Conservation (phyloP, 2,113 vertebrate species). For the Micronycteris hirsuta region DNA sequence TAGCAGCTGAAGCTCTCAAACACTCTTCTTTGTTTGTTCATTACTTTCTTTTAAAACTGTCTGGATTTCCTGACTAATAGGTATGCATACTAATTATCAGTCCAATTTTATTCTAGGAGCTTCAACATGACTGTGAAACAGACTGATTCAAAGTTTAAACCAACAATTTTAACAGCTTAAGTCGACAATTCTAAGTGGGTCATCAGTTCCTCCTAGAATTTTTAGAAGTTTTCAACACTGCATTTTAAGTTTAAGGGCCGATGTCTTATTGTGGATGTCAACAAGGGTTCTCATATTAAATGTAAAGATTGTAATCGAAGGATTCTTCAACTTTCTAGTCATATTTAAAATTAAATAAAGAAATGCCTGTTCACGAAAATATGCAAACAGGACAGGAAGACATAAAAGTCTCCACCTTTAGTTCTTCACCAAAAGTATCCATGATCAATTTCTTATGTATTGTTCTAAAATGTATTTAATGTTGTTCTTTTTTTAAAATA, state of each 20-base stretch:
- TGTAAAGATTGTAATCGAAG: neutral
- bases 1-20: constrained; percentile 24
- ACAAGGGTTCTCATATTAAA: neutral
- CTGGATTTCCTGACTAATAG: neutral
- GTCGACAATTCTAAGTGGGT: constrained; percentile 15
- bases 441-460: neutral
- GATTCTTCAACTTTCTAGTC: neutral
- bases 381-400: neutral
- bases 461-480: too few species aligned
- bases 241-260: neutral
- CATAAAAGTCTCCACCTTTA: neutral
- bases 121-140: neutral
- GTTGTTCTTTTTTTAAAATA: too few species aligned
- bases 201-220: neutral
- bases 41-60: neutral
- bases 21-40: constrained; percentile 13
- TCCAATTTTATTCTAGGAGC: neutral
- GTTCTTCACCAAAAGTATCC: neutral
- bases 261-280: neutral
- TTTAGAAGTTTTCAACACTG: neutral
- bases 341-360: neutral
- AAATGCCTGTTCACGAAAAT: neutral
- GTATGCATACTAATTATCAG: constrained; percentile 26
- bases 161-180: neutral
- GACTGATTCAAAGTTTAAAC: neutral